Evolutionary conservation across 2,113 vertebrate species (phyloP).

Genomic region (Columbina picui): DNA sequence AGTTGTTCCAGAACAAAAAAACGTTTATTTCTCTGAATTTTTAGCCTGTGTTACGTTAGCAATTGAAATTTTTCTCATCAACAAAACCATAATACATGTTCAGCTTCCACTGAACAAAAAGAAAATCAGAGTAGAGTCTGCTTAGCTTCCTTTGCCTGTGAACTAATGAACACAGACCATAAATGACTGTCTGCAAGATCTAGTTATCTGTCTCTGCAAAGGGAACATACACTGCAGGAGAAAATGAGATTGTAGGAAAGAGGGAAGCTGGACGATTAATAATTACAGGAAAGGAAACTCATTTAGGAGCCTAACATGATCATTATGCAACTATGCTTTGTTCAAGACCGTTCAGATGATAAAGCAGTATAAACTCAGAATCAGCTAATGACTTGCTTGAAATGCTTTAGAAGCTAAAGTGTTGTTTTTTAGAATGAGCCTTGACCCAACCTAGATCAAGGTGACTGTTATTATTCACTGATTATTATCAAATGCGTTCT

Average conservation of each 20-base stretch:
- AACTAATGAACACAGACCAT: constrained; percentile 31
- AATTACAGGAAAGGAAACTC: constrained; percentile 55
- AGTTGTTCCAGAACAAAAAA: background rate
- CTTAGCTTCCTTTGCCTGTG: constrained; percentile 33
- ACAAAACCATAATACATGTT: constrained; percentile 6
- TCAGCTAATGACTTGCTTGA: constrained; percentile 1
- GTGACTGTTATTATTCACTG: background rate
- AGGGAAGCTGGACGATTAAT: constrained; percentile 7
- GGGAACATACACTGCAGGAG: background rate
- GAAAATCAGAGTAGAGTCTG: constrained; percentile 35
- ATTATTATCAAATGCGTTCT: background rate
- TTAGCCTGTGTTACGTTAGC: background rate
- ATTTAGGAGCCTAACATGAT: background rate
- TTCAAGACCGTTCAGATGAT: background rate
- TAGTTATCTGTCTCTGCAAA: constrained; percentile 16
- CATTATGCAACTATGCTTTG: background rate
- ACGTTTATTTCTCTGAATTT: background rate
- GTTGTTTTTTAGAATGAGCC: background rate
- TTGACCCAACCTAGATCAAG: background rate
- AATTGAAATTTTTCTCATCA: constrained; percentile 10
- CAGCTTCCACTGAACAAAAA: constrained; percentile 18
- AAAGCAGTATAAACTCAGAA: background rate
- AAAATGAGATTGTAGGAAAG: constrained; percentile 57
- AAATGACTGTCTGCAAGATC: constrained; percentile 39
- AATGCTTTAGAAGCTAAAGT: background rate